Conservation (phyloP, 2,797 vertebrate genomes). For the Harpagifer antarcticus region DNA sequence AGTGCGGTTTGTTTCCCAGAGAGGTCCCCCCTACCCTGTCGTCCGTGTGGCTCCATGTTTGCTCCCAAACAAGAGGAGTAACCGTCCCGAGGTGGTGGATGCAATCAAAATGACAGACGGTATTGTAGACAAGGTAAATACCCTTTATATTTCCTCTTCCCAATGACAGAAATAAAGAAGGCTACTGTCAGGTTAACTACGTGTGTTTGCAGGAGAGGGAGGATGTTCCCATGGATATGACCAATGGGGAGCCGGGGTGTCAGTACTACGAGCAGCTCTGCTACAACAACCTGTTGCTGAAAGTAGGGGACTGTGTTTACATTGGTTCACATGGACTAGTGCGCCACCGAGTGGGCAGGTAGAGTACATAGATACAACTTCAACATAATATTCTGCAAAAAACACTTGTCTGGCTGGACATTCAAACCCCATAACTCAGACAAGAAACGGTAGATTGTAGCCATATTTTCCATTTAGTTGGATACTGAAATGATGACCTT, state of each 20-base stretch:
- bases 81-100: conserved; percentile 85
- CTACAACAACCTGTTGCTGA: conserved; percentile 95
- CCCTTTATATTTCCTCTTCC: neutral
- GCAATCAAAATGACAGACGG: conserved; percentile 87
- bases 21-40: conserved; percentile 95
- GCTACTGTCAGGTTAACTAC: conserved; percentile 2
- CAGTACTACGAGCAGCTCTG: conserved; percentile 97
- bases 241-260: conserved; percentile 95
- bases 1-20: conserved; percentile 92
- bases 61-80: conserved; percentile 93
- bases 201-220: conserved; percentile 90
- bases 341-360: conserved; percentile 96
- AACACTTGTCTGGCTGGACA: neutral
- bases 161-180: neutral
- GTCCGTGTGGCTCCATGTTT: conserved; percentile 98
- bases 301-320: conserved; percentile 97
- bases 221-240: conserved; percentile 94
- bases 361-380: conserved; percentile 34
- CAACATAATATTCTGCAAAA: neutral
- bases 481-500: neutral
- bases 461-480: neutral
- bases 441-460: neutral
- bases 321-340: conserved; percentile 96
- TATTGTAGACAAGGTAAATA: conserved; percentile 91
- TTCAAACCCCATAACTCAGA: neutral